These are phyloP conservation scores for Tachina fera DNA, from an alignment of 2,888 invertebrate species.

Conservation along the genomic window DNA sequence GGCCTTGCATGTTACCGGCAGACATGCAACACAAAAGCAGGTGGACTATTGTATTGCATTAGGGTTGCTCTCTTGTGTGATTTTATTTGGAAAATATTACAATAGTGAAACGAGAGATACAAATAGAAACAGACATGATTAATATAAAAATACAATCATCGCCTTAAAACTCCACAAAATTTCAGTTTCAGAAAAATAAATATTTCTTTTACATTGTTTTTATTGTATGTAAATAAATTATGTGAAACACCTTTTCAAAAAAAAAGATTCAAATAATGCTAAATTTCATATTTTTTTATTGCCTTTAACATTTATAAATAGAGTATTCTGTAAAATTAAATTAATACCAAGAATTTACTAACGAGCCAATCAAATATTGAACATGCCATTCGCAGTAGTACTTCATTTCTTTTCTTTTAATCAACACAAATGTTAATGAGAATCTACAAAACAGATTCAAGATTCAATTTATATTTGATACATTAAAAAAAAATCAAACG, in stretches of 20 bases:
- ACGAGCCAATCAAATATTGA: neutral
- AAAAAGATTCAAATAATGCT: neutral
- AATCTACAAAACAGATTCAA: neutral
- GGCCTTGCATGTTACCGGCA: slow-evolving; percentile 69
- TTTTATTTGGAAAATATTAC: too few relatives aligned
- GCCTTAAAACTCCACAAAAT: too few relatives aligned
- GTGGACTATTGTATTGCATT: slow-evolving; percentile 50
- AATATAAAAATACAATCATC: too few relatives aligned
- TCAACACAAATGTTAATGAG: neutral
- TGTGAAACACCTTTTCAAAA: too few relatives aligned
- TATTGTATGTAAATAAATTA: too few relatives aligned
- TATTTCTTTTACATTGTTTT: too few relatives aligned
- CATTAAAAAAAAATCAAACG: neutral
- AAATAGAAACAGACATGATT: too few relatives aligned
- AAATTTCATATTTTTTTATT: neutral
- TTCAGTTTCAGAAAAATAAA: too few relatives aligned
- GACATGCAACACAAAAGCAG: slow-evolving; percentile 58
- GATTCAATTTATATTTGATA: neutral
- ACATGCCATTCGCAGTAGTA: neutral
- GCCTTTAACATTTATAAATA: neutral
- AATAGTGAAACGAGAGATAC: too few relatives aligned
- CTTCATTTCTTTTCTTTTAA: neutral
- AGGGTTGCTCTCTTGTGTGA: too few relatives aligned
- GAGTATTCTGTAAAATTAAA: neutral
- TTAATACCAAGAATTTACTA: neutral